These are phyloP conservation scores for Wasmannia auropunctata DNA, from an alignment of 1,140 invertebrate genomes.

Conservation along the genomic window DNA sequence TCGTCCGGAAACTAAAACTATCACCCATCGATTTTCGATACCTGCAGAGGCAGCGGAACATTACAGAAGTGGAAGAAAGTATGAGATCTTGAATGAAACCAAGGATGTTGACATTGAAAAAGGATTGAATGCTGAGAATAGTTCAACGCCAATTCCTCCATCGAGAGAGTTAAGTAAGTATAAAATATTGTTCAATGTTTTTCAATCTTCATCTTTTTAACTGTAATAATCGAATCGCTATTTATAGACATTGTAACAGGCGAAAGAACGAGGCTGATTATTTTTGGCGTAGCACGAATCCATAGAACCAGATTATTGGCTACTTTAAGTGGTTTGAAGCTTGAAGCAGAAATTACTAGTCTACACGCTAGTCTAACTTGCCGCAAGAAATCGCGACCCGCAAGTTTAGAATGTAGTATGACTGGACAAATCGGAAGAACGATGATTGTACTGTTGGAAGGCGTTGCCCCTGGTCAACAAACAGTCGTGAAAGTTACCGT, in stretches of 20 bases:
- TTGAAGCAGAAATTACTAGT: conserved; percentile 95
- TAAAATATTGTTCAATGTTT: conserved; percentile 33
- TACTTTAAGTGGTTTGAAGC: conserved; percentile 95
- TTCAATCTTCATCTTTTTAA: neutral
- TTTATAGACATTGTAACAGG: conserved; percentile 82
- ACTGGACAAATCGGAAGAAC: conserved; percentile 96
- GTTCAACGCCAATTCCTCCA: conserved; percentile 85
- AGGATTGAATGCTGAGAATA: conserved; percentile 80
- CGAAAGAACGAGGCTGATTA: conserved; percentile 88
- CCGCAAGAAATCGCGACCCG: conserved; percentile 91
- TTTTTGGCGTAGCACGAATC: conserved; percentile 95
- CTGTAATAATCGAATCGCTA: neutral
- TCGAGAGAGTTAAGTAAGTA: conserved; percentile 81
- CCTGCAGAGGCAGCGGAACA: conserved; percentile 81
- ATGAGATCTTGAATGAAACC: conserved; percentile 77
- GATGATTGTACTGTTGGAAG: conserved; percentile 96
- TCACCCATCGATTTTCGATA: conserved; percentile 87
- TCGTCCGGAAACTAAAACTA: conserved; percentile 97
- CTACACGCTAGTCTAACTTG: conserved; percentile 92
- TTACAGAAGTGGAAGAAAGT: conserved; percentile 78
- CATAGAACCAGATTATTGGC: conserved; percentile 95
- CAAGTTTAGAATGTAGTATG: conserved; percentile 93
- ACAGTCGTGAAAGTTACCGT: conserved; percentile 97
- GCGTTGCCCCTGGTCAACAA: conserved; percentile 95
- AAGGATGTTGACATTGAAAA: conserved; percentile 84